Percentiles rank a stretch among this genome's conserved stretches.
Conservation (phyloP, 2,113 vertebrate species). For the Mesoclemmys tuberculata region DNA sequence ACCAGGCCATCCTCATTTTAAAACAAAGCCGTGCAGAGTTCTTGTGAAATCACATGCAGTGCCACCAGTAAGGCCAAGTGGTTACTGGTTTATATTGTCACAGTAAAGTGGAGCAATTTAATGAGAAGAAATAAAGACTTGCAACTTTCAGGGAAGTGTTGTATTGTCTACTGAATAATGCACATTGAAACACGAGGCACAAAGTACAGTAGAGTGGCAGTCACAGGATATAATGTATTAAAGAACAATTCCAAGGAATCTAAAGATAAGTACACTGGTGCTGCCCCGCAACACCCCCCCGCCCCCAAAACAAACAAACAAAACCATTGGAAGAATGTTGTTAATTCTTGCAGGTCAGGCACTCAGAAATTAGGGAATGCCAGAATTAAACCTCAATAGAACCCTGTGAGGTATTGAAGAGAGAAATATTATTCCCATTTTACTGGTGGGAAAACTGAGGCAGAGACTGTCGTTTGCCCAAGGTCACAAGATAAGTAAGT, state of each 20-base stretch:
- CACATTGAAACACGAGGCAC: not conserved
- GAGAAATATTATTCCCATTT: not conserved
- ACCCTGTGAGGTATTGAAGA: not conserved
- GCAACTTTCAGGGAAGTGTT: not conserved
- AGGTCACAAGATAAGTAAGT: not conserved
- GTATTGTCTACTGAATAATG: not conserved
- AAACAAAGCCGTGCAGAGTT: not conserved
- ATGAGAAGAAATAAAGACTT: not conserved
- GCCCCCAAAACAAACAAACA: not conserved
- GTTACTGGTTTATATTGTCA: not conserved
- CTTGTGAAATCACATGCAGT: not conserved
- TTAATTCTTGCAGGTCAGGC: not conserved
- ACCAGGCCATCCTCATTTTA: not conserved
- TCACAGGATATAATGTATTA: not conserved
- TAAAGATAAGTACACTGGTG: not conserved
- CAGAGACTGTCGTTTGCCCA: not conserved
- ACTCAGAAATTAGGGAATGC: not conserved
- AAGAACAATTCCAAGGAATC: not conserved
- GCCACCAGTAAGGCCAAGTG: not conserved
- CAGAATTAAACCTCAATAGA: not conserved
- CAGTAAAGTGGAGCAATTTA: not conserved
- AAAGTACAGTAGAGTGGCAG: not conserved
- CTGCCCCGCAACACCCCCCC: not conserved
- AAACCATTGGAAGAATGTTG: rapidly evolving
- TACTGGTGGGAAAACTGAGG: not conserved